Base-by-base conservation (phyloP, 2,888 invertebrate species). In the Callosobruchus maculatus region DNA sequence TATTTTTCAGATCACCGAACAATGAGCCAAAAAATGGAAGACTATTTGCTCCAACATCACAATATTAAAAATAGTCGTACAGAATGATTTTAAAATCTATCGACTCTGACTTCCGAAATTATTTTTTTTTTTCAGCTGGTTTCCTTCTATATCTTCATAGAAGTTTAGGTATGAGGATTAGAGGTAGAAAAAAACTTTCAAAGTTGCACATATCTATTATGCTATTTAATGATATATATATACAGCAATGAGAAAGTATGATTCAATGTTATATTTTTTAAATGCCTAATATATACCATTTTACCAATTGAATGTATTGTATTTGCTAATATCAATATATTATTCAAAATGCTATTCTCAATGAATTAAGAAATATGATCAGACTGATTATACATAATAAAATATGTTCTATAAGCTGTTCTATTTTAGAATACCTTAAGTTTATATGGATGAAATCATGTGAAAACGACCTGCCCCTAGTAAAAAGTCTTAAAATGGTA, bases 381-480 rank as follows among this genome's bases (percentile, higher is more conserved):
- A 68, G 68, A n/a, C 21, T 9, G 2, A 68, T 22, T 68, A 68
- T 21, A 22, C 13, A 68, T 68, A 68, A 68, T 68, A 68, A 68
- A 68, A 68, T 68, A 68, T 68, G 68, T 68, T 68, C 13, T 68
- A 68, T 68, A 68, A 68, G 68, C 22, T 3, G 22, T 68, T 68
- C 49, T 49, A 49, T 49, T 49, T 49, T 49, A 49, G 49, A 49
- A 49, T 49, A 49, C 49, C 49, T 49, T 49, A 49, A 13, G 13
- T 7, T 49, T 49, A 49, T 49, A 49, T 49, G 7, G 49, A 49
- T 49, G 30, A 30, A 30, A 49, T 49, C 49, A 49, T 49, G 49
- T 18, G 13, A 49, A 3, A 49, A 49, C 13, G 13, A 49, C 18
- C 49, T 49, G 49, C 13, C 49, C 49, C 49, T 49, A 49, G 49